Evolutionary conservation across 2,888 invertebrate genomes (phyloP).

Genomic region (Caenorhabditis japonica): DNA sequence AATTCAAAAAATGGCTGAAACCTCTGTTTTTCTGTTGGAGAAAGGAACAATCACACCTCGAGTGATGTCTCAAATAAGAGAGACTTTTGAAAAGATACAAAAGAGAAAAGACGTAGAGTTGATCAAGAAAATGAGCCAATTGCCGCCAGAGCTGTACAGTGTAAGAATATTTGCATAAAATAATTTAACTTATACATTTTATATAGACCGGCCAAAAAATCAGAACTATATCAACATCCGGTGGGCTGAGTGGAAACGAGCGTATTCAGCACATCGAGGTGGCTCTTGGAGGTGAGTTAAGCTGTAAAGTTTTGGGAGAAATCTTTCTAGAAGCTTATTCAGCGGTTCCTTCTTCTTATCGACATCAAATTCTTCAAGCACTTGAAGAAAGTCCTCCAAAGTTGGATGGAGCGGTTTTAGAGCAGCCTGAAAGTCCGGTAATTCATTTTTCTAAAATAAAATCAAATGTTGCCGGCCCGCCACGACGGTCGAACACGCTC

Average conservation of each 20-base stretch:
- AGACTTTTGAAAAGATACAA: conserved; percentile 40
- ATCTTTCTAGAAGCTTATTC: conserved; percentile 33
- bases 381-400: conserved; percentile 36
- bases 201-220: conserved; percentile 50
- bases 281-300: conserved; percentile 38
- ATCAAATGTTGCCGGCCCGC: no score
- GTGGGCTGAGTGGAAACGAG: conserved; percentile 49
- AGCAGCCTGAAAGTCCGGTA: conserved; percentile 34
- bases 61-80: conserved; percentile 44
- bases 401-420: conserved; percentile 37
- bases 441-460: neutral
- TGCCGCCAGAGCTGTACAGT: conserved; percentile 52
- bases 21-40: conserved; percentile 46
- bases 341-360: conserved; percentile 47
- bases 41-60: conserved; percentile 47
- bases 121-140: conserved; percentile 32
- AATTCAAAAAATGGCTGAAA: conserved; percentile 60
- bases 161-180: conserved; percentile 2
- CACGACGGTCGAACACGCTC: no score
- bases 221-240: conserved; percentile 33
- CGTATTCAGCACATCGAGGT: conserved; percentile 29
- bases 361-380: conserved; percentile 28
- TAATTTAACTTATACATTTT: neutral
- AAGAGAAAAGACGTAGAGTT: conserved; percentile 35
- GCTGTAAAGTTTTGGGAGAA: neutral